Base-by-base conservation (phyloP, 2,113 vertebrate genomes). In the Clarias gariepinus region DNA sequence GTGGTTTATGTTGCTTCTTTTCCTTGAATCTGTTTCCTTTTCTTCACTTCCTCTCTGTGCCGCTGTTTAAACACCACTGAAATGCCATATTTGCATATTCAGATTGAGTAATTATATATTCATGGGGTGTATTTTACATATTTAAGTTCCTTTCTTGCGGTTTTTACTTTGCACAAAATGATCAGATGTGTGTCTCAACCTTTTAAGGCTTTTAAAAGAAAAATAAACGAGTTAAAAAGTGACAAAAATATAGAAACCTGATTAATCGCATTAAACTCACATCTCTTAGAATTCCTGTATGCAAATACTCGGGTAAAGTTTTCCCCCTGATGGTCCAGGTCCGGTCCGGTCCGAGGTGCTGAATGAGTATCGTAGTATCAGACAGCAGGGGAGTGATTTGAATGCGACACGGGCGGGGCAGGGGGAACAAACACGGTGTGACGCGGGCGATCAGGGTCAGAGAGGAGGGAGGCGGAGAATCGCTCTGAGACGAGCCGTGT, bases 361-460 rank as follows among this genome's bases (percentile, higher is more conserved):
- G 57, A 74, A 30, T 13, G 41, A 85, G 33, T 52, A 89, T 85
- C 88, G 74, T 41, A 77, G 86, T 82, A 52, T 90, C 87, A 84
- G 85, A 36, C 33, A 71, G 33, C 47, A 25, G 69, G 68, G 86
- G 89, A 88, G 82, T 73, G 64, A 81, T 88, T 89, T 89, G 73
- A 23, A 21, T 55, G 87, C 53, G 69, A 88, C 87, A 33, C 47
- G 52, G 33, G 30, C 55, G 18, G 83, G 90, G 87, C 9, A 53
- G 3, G 18, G 79, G 58, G 79, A 80, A 83, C 81, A 80, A 77
- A 76, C 90, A 90, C 85, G 84, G 19, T 78, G 88, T 87, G 91
- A 92, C 90, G 81, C 81, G 81, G 80, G 36, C 36, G 91, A 92
- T 93, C 93, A 93, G 90, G 63, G 86, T 81, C 36, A 82, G 76